phyloP scores from a whole-genome alignment of 2,888 invertebrate species.

The Mythimna lalbum region DNA sequence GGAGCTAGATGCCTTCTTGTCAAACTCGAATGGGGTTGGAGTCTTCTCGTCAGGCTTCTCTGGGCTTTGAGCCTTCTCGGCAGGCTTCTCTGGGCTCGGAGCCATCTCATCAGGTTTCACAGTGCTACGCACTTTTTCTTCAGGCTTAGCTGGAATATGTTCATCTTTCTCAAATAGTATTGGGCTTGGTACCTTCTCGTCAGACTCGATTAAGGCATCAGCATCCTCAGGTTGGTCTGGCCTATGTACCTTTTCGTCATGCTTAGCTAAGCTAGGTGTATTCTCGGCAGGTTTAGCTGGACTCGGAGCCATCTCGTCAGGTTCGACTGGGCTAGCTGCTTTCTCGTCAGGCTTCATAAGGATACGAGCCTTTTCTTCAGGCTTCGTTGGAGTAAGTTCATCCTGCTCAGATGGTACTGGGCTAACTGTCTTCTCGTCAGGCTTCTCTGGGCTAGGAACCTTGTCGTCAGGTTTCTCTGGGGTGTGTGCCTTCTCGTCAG shows the following conservation, averaged over 20 bases:
- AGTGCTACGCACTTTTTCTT: background rate
- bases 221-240: no score
- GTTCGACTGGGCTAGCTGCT: background rate
- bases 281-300: background rate
- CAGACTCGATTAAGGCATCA: background rate
- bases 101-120: background rate
- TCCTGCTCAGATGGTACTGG: background rate
- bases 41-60: constrained; percentile 11
- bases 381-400: background rate
- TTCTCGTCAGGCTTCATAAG: background rate
- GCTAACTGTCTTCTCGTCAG: constrained; percentile 23
- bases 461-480: constrained; percentile 1
- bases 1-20: background rate
- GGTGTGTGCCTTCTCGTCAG: background rate
- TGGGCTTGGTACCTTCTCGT: constrained; percentile 33
- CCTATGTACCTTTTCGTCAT: background rate
- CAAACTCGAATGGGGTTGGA: constrained; percentile 21
- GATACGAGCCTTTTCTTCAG: constrained; percentile 11
- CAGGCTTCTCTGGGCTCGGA: no score
- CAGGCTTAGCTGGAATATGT: background rate
- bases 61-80: background rate
- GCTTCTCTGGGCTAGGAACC: background rate
- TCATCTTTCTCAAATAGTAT: background rate
- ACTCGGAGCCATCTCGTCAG: constrained; percentile 26
- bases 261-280: background rate